phyloP scores from a whole-genome alignment of 2,888 invertebrate species.

The Dynastes hyllus region DNA sequence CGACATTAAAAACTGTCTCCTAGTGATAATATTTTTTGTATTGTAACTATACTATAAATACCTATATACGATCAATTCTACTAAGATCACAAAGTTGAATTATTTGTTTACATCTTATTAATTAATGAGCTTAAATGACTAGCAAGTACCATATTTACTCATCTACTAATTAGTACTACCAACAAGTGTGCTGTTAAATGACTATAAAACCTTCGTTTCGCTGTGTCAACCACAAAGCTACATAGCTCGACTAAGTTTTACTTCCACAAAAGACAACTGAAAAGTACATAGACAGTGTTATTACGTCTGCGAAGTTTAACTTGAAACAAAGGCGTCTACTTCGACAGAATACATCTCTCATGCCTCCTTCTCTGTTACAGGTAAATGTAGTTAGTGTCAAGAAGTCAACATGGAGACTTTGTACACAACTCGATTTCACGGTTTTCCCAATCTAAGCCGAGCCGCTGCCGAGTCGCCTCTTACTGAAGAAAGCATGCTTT shows the following conservation, averaged over 20 bases:
- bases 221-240: not conserved
- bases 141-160: too few relatives aligned
- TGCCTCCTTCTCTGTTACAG: conserved; percentile 39
- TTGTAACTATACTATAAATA: too few relatives aligned
- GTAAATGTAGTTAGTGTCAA: conserved; percentile 37
- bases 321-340: not conserved
- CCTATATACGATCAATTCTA: too few relatives aligned
- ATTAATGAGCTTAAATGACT: too few relatives aligned
- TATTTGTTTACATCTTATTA: too few relatives aligned
- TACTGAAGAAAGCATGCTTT: conserved; percentile 77
- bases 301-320: not conserved
- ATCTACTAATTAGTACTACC: too few relatives aligned
- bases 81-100: too few relatives aligned
- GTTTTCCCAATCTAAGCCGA: conserved; percentile 69
- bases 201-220: not conserved
- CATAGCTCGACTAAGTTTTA: not conserved
- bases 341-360: not conserved
- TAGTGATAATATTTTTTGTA: too few relatives aligned
- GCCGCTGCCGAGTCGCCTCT: conserved; percentile 64
- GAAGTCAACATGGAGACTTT: conserved; percentile 70
- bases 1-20: too few relatives aligned
- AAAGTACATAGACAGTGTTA: not conserved
- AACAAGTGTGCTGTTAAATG: too few relatives aligned
- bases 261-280: not conserved
- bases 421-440: conserved; percentile 72